Evolutionary conservation across 2,888 invertebrate genomes (phyloP).

Genomic region (Ceriagrion tenellum): DNA sequence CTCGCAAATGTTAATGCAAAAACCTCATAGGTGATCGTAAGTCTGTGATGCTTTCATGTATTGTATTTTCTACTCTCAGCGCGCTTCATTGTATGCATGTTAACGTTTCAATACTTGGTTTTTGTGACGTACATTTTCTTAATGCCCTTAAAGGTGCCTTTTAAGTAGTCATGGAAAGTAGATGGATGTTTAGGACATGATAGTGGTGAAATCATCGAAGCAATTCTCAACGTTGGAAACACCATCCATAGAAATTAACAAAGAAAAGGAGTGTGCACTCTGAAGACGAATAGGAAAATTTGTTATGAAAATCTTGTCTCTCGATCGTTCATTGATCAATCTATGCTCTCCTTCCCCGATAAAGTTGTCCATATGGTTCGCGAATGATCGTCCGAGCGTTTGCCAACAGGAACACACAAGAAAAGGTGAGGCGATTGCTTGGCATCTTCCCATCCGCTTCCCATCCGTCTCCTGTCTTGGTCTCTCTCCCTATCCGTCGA

Average conservation of each 20-base stretch:
- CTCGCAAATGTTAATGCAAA: too few species aligned
- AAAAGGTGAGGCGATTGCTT: background rate
- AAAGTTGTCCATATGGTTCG: background rate
- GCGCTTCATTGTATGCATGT: too few species aligned
- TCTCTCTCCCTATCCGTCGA: too few species aligned
- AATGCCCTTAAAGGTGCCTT: too few species aligned
- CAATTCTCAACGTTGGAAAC: background rate
- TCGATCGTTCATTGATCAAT: background rate
- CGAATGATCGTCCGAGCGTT: background rate
- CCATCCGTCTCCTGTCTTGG: too few species aligned
- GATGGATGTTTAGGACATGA: background rate
- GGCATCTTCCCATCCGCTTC: background rate
- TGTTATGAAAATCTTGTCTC: background rate
- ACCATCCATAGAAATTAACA: too few species aligned
- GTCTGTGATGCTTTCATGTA: too few species aligned
- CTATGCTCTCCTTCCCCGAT: background rate
- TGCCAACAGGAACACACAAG: background rate
- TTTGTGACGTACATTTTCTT: too few species aligned
- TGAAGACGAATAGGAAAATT: background rate
- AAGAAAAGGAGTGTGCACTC: background rate
- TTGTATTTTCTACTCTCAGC: too few species aligned
- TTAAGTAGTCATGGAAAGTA: too few species aligned
- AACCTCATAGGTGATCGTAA: too few species aligned
- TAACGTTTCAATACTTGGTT: too few species aligned
- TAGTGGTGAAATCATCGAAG: background rate